Percentiles rank a stretch among this genome's conserved stretches.
Evolutionary conservation across 2,888 invertebrate species (phyloP).

Genomic region (Brachyopa scutellaris): DNA sequence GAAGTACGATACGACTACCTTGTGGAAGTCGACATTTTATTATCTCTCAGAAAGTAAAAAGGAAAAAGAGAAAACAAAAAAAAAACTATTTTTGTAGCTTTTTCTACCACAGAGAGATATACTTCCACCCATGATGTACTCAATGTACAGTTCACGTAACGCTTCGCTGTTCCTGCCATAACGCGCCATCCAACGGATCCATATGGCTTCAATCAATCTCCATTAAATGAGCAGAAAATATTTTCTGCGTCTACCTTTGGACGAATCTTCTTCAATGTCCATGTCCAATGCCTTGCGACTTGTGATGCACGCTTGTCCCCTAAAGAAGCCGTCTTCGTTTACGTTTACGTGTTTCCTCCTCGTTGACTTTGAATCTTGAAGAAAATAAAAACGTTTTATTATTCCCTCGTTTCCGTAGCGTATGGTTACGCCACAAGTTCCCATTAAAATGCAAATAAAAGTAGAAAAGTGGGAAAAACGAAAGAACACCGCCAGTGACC

Average conservation of each 20-base stretch:
- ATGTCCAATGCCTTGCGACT: too few species aligned
- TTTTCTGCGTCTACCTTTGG: constrained; percentile 12
- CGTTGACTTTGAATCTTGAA: constrained; percentile 42
- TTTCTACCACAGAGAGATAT: background rate
- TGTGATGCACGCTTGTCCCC: background rate
- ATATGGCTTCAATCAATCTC: constrained; percentile 31
- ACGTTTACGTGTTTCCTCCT: constrained; percentile 37
- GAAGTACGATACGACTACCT: background rate
- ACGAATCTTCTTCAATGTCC: background rate
- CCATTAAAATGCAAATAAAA: constrained; percentile 50
- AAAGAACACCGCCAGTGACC: constrained; percentile 50
- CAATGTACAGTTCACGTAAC: constrained; percentile 33
- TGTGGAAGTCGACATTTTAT: constrained; percentile 8
- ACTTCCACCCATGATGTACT: constrained; percentile 15
- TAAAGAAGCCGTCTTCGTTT: too few species aligned
- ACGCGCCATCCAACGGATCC: background rate
- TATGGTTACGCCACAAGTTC: constrained; percentile 43
- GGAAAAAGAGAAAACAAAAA: background rate
- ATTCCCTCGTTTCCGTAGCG: background rate
- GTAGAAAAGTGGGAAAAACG: background rate
- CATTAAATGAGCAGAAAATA: constrained; percentile 21
- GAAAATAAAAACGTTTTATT: constrained; percentile 33
- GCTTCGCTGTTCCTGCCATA: constrained; percentile 19
- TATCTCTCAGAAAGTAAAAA: constrained; percentile 28
- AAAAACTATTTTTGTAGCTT: background rate